phyloP scores from a whole-genome alignment of 2,888 invertebrate genomes.

The Agrilus cyanescens region DNA sequence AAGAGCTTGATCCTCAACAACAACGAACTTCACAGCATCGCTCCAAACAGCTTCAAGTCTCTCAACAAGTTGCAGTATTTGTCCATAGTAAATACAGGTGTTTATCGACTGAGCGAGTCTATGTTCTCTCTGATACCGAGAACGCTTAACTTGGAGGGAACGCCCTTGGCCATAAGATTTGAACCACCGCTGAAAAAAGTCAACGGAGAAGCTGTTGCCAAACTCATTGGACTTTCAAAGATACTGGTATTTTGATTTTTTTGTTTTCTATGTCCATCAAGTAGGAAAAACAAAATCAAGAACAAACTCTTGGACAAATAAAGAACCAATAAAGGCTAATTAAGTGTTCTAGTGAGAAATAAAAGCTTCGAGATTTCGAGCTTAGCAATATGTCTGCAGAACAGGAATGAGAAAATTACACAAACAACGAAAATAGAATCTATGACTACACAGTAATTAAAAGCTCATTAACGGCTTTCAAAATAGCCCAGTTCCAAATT shows the following conservation, averaged over 20 bases:
- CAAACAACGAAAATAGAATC: too few species aligned
- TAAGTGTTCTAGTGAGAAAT: too few species aligned
- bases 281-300: too few species aligned
- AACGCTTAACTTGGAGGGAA: slow-evolving; percentile 28
- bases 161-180: slow-evolving; percentile 28
- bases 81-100: slow-evolving; percentile 29
- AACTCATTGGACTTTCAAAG: slow-evolving; percentile 12
- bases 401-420: too few species aligned
- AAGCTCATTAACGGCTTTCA: too few species aligned
- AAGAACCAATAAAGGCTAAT: too few species aligned
- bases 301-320: too few species aligned
- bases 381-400: too few species aligned
- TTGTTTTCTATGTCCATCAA: neutral
- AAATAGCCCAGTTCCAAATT: too few species aligned
- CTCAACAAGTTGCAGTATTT: slow-evolving; percentile 28
- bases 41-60: slow-evolving; percentile 26
- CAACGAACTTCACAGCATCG: slow-evolving; percentile 25
- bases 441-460: too few species aligned
- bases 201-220: slow-evolving; percentile 23
- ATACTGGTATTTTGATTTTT: neutral
- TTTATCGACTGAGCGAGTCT: slow-evolving; percentile 25
- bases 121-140: slow-evolving; percentile 30
- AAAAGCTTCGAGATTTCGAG: too few species aligned
- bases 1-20: slow-evolving; percentile 27
- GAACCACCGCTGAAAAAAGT: slow-evolving; percentile 29